A percentile compares a stretch with the other conserved stretches of the same genome.
Evolutionary conservation across 2,113 vertebrate species (phyloP).

Genomic region (Strix uralensis): DNA sequence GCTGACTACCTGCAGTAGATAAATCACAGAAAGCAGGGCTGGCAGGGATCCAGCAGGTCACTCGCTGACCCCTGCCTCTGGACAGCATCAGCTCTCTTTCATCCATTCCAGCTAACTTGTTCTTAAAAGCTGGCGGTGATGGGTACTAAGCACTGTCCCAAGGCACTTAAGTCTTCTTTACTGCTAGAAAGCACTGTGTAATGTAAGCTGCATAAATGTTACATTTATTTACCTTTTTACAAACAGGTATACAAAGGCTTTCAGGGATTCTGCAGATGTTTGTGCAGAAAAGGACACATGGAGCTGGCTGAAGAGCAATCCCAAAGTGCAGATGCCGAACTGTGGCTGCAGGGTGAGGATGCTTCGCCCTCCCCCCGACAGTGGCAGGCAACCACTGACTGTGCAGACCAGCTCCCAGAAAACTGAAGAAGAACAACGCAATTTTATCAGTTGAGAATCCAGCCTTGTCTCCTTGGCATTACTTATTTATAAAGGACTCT

Average conservation of each 20-base stretch:
- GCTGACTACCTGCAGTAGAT: neutral
- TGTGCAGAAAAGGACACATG: neutral
- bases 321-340: neutral
- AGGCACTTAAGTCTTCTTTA: neutral
- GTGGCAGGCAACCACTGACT: neutral
- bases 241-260: neutral
- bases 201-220: neutral
- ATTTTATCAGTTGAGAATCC: neutral
- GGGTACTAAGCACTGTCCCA: neutral
- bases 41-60: neutral
- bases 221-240: neutral
- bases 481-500: neutral
- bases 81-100: neutral
- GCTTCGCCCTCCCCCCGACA: accelerated
- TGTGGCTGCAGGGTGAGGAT: neutral
- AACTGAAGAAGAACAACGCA: neutral
- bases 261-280: neutral
- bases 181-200: neutral
- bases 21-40: neutral
- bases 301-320: neutral
- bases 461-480: neutral
- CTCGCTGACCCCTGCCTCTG: neutral
- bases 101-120: neutral
- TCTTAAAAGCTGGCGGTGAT: neutral
- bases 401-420: neutral